Conservation (phyloP, 2,888 invertebrate species). For the Amorpha juglandis region DNA sequence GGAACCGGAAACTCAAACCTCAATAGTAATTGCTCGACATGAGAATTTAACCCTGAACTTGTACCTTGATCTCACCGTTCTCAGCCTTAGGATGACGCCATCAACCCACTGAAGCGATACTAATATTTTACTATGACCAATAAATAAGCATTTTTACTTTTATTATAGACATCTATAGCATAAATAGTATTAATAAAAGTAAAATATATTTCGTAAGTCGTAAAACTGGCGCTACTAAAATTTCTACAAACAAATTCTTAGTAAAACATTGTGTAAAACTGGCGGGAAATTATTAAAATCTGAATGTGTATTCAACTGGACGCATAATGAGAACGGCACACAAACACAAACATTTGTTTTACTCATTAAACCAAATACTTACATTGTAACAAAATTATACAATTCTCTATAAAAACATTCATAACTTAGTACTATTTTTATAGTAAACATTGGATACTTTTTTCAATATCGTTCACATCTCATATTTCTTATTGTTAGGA, state of each 20-base stretch:
- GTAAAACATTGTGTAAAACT: background rate
- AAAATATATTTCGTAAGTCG: background rate
- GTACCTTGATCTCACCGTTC: too few species aligned
- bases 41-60: too few species aligned
- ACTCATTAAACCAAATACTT: background rate
- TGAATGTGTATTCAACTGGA: background rate
- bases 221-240: background rate
- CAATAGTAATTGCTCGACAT: too few species aligned
- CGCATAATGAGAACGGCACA: background rate
- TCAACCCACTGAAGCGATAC: too few species aligned
- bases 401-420: background rate
- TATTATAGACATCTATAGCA: too few species aligned
- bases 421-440: background rate
- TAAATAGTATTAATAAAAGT: too few species aligned
- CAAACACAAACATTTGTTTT: background rate
- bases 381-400: constrained; percentile 1
- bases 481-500: background rate
- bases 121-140: background rate
- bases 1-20: too few species aligned
- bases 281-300: background rate
- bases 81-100: too few species aligned
- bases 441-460: background rate
- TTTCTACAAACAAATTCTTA: background rate
- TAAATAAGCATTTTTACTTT: background rate
- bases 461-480: background rate